Conservation (phyloP, 2,888 invertebrate species). For the Clunio marinus region DNA sequence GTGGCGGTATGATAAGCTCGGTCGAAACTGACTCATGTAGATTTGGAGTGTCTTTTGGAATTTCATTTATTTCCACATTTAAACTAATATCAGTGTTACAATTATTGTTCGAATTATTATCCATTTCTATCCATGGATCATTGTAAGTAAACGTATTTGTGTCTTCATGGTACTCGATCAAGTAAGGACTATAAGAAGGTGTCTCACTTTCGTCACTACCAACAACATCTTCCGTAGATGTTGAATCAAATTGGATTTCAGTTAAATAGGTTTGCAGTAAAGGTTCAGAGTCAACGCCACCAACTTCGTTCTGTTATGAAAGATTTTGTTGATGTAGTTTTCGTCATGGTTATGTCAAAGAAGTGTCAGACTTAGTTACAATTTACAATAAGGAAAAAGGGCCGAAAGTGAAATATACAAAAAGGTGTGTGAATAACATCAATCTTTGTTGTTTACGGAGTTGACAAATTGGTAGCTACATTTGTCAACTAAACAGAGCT, state of each 20-base stretch:
- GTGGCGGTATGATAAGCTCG: neutral
- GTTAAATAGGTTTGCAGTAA: neutral
- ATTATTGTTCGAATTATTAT: neutral
- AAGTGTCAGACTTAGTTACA: too few relatives aligned
- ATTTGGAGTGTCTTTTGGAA: neutral
- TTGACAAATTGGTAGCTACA: too few relatives aligned
- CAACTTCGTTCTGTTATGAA: neutral
- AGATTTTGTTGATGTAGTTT: neutral
- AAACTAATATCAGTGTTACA: conserved; percentile 13
- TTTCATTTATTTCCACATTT: neutral
- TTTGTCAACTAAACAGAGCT: too few relatives aligned
- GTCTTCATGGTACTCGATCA: conserved; percentile 31
- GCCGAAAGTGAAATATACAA: too few relatives aligned
- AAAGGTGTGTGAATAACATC: too few relatives aligned
- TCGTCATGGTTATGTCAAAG: neutral
- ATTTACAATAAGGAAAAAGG: too few relatives aligned
- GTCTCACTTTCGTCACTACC: neutral
- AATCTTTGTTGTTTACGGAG: too few relatives aligned
- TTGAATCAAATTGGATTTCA: neutral
- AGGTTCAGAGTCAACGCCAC: conserved; percentile 1
- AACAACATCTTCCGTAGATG: neutral
- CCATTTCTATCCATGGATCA: conserved; percentile 29
- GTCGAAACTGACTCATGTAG: neutral
- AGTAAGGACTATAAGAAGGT: conserved; percentile 29
- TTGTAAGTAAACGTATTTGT: conserved; percentile 35